These are phyloP conservation scores for Cathartes aura DNA, from an alignment of 2,113 vertebrate genomes.

Conservation along the genomic window DNA sequence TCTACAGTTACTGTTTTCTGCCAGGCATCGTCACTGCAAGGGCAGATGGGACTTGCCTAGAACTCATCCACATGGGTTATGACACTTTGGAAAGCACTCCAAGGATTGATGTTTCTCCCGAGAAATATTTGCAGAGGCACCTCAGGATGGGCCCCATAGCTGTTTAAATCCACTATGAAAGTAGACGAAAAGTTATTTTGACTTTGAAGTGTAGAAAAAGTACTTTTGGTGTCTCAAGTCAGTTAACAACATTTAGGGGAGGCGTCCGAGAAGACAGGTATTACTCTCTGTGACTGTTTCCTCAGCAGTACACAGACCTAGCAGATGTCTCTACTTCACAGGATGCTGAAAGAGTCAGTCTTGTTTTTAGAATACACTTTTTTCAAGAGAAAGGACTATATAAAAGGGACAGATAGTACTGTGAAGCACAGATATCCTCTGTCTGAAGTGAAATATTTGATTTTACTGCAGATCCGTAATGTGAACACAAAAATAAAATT, in stretches of 20 bases:
- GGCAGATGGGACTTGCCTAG: neutral
- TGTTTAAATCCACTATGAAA: neutral
- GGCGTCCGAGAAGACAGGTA: neutral
- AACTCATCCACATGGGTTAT: neutral
- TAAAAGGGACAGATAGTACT: neutral
- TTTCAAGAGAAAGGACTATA: neutral
- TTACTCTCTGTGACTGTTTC: neutral
- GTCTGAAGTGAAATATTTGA: neutral
- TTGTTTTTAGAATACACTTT: neutral
- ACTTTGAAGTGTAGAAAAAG: neutral
- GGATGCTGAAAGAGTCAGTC: neutral
- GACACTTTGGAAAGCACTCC: neutral
- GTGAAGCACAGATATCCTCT: neutral
- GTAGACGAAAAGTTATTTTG: neutral
- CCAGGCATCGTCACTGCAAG: neutral
- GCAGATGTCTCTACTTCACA: neutral
- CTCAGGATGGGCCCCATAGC: neutral
- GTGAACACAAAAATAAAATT: neutral
- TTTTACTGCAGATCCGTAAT: neutral
- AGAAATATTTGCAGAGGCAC: neutral
- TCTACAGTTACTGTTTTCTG: neutral
- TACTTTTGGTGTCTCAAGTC: neutral
- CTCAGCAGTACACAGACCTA: neutral
- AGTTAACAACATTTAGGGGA: neutral
- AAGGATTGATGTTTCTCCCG: neutral